A percentile compares a stretch with the other conserved stretches of the same genome.
These are phyloP conservation scores for Melospiza melodia DNA, from an alignment of 2,113 vertebrate species.

Conservation along the genomic window DNA sequence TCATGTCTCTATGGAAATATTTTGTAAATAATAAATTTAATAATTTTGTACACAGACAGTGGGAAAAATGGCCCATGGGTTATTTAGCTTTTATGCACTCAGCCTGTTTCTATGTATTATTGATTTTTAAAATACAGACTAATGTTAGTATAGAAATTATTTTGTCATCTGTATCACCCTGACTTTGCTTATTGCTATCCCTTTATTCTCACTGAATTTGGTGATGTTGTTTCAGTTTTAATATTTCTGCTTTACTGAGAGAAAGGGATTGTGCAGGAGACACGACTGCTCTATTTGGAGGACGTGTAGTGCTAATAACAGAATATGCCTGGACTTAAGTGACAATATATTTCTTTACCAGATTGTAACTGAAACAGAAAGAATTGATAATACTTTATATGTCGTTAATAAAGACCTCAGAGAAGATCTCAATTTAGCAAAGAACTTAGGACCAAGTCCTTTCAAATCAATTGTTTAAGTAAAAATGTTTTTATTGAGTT, in stretches of 20 bases:
- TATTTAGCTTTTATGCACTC: constrained; percentile 1
- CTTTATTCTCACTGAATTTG: not conserved
- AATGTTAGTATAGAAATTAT: not conserved
- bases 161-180: not conserved
- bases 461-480: not conserved
- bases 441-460: not conserved
- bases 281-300: not conserved
- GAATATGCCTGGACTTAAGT: not conserved
- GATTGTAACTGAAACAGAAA: not conserved
- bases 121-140: not conserved
- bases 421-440: not conserved
- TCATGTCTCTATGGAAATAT: not conserved
- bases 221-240: not conserved
- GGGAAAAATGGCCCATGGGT: not conserved
- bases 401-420: not conserved
- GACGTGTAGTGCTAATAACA: not conserved
- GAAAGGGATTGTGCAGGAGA: not conserved
- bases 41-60: not conserved
- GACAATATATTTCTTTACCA: not conserved
- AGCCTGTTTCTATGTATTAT: not conserved
- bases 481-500: not conserved
- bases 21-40: not conserved
- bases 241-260: not conserved
- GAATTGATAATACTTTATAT: not conserved
- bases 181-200: not conserved